Percentiles rank a stretch among this genome's conserved stretches.
Conservation (phyloP, 2,888 invertebrate genomes). For the Ectemnius continuus region DNA sequence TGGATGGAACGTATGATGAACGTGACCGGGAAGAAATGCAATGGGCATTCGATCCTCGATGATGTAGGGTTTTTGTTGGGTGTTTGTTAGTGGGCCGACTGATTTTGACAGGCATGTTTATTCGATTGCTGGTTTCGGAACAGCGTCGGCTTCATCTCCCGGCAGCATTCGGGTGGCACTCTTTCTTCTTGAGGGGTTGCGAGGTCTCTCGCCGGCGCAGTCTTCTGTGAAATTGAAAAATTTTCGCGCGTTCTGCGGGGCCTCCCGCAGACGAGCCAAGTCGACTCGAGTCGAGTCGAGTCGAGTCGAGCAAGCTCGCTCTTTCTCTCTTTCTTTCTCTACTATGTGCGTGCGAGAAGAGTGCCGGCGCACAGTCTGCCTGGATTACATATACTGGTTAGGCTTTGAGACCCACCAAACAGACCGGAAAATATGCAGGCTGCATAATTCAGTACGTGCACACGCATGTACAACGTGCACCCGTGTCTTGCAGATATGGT, state of each 20-base stretch:
- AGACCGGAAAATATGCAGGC: constrained; percentile 77
- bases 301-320: too few species aligned
- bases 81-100: too few species aligned
- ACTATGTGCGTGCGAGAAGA: too few species aligned
- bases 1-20: too few species aligned
- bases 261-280: constrained; percentile 59
- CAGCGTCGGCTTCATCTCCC: too few species aligned
- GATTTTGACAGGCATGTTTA: too few species aligned
- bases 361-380: constrained; percentile 67
- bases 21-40: too few species aligned
- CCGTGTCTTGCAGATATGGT: neutral
- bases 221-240: constrained; percentile 65
- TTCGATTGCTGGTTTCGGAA: too few species aligned
- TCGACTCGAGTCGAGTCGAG: constrained; percentile 20
- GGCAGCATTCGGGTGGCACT: neutral
- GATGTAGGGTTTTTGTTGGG: too few species aligned
- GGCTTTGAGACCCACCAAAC: constrained; percentile 76
- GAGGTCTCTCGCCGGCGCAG: constrained; percentile 54
- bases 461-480: constrained; percentile 26
- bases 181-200: constrained; percentile 32
- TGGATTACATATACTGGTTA: constrained; percentile 67
- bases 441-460: constrained; percentile 72
- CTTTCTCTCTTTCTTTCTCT: too few species aligned
- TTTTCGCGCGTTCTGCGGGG: constrained; percentile 61
- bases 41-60: too few species aligned